phyloP scores from a whole-genome alignment of 2,113 vertebrate genomes.

The Microcebus ravelobensis region DNA sequence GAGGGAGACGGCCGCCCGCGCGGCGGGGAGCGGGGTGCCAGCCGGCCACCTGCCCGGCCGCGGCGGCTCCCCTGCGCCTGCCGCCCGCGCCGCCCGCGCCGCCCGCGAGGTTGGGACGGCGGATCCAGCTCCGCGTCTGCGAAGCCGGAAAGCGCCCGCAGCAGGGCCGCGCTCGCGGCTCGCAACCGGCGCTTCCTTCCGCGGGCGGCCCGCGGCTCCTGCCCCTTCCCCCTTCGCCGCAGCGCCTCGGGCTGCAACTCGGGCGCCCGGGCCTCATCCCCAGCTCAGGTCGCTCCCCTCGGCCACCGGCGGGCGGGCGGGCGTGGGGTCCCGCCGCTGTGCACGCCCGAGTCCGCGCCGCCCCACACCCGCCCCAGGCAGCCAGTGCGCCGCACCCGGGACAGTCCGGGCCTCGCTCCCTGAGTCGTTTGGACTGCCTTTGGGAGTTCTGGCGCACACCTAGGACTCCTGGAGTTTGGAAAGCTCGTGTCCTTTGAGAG shows the following conservation, averaged over 20 bases:
- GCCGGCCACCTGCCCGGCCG: neutral
- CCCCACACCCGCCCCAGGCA: no score
- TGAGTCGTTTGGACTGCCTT: neutral
- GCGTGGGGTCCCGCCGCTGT: fast-evolving
- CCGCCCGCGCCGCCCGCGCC: no score
- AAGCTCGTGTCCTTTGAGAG: neutral
- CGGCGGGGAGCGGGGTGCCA: neutral
- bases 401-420: neutral
- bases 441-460: fast-evolving
- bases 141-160: neutral
- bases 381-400: neutral
- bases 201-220: fast-evolving
- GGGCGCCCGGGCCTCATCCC: neutral
- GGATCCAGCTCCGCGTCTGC: neutral
- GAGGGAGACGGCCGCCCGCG: neutral
- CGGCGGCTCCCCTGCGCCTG: fast-evolving
- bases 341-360: neutral
- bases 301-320: neutral
- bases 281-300: neutral
- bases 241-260: neutral
- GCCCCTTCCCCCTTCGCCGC: neutral
- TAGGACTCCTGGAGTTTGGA: neutral
- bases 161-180: neutral
- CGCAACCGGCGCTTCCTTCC: neutral
- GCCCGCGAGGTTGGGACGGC: no score